These are phyloP conservation scores for Loris lydekkerianus DNA, from an alignment of 2,797 vertebrate genomes.

Conservation along the genomic window DNA sequence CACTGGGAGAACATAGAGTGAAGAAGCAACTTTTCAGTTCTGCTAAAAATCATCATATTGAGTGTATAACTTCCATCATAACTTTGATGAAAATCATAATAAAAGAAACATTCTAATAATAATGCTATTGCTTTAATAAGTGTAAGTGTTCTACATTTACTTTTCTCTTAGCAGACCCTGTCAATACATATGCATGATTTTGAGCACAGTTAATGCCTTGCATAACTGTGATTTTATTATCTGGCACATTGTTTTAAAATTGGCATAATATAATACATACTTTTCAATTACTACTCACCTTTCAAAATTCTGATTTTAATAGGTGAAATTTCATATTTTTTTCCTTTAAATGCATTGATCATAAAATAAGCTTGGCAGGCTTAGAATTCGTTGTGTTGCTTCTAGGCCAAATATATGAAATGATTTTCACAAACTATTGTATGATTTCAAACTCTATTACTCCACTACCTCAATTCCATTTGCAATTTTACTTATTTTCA, in stretches of 20 bases:
- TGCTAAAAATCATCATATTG: not conserved
- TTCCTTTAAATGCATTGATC: not conserved
- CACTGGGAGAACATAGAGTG: not conserved
- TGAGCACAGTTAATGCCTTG: not conserved
- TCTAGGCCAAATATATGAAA: conserved; percentile 7
- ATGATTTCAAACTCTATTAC: not conserved
- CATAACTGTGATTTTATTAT: not conserved
- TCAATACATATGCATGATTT: not conserved
- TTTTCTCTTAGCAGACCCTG: not conserved
- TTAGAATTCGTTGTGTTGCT: not conserved
- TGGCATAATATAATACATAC: not conserved
- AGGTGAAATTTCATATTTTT: not conserved
- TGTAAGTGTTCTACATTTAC: not conserved
- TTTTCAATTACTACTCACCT: conserved; percentile 32
- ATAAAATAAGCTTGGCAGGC: not conserved
- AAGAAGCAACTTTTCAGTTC: not conserved
- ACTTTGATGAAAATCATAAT: not conserved
- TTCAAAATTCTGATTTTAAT: conserved; percentile 12
- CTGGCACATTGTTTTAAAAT: not conserved
- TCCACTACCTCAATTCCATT: not conserved
- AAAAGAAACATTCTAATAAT: not conserved
- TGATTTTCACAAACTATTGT: not conserved
- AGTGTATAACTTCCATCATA: not conserved
- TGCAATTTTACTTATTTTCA: not conserved
- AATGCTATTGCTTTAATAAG: not conserved